Conservation (phyloP, 2,113 vertebrate species). For the Campylorhamphus procurvoides region DNA sequence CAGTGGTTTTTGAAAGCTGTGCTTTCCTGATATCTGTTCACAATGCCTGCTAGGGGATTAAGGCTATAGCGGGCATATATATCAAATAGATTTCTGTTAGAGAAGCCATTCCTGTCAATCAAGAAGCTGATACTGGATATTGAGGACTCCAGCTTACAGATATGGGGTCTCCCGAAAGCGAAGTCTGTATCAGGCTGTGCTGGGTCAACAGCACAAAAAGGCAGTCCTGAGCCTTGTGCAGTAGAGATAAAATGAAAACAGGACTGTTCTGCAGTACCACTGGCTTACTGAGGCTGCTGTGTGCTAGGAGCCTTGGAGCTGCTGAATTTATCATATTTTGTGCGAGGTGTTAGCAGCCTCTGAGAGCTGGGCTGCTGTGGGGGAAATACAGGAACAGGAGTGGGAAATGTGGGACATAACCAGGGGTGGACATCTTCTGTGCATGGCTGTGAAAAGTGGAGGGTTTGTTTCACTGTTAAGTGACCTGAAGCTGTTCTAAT, state of each 20-base stretch:
- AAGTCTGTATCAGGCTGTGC: background rate
- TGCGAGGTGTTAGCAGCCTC: background rate
- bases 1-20: background rate
- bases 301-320: background rate
- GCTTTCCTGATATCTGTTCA: background rate
- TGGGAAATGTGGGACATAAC: too few relatives aligned
- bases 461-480: background rate
- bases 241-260: background rate
- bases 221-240: background rate
- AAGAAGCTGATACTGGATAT: background rate
- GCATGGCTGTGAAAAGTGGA: rapidly evolving
- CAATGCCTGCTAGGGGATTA: background rate
- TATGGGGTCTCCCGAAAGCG: background rate
- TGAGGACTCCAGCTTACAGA: background rate
- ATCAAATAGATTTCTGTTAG: background rate
- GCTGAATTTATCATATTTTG: background rate
- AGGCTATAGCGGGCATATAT: background rate
- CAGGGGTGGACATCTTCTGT: too few relatives aligned
- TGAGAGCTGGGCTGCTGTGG: rapidly evolving
- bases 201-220: background rate
- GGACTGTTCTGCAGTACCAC: background rate
- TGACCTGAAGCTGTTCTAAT: background rate
- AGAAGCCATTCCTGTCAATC: background rate
- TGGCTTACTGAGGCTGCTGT: background rate
- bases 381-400: background rate